Evolutionary conservation across 2,888 invertebrate genomes (phyloP).

Genomic region (Diadromus collaris): DNA sequence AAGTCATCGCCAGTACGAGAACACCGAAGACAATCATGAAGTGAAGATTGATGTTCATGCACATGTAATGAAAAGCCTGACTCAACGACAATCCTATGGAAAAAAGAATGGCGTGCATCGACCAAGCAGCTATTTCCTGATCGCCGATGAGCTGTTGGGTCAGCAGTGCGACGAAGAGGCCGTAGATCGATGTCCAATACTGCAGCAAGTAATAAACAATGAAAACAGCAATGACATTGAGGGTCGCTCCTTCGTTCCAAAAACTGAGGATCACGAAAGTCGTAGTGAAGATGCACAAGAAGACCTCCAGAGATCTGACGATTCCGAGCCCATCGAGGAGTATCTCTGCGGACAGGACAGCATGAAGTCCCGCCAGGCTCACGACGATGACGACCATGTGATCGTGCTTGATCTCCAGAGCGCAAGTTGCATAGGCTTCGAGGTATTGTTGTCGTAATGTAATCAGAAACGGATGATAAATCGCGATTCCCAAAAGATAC

Average conservation of each 20-base stretch:
- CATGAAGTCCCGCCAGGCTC: constrained; percentile 25
- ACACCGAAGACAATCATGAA: constrained; percentile 41
- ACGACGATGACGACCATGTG: constrained; percentile 26
- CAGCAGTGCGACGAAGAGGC: constrained; percentile 25
- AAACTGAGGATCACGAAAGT: constrained; percentile 19
- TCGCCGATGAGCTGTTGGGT: constrained; percentile 46
- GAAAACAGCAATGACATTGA: constrained; percentile 21
- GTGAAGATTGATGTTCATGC: constrained; percentile 37
- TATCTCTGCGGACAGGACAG: constrained; percentile 42
- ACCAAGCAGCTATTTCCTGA: constrained; percentile 47
- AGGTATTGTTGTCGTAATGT: constrained; percentile 32
- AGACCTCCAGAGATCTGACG: constrained; percentile 12
- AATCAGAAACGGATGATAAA: constrained; percentile 43
- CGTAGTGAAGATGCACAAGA: constrained; percentile 11
- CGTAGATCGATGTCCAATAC: constrained; percentile 41
- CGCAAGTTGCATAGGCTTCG: constrained; percentile 37
- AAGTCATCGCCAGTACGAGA: constrained; percentile 12
- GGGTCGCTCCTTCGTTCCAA: not conserved
- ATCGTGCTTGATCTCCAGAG: not conserved
- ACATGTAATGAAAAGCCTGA: constrained; percentile 43
- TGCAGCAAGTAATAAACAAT: constrained; percentile 30
- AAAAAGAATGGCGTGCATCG: constrained; percentile 30
- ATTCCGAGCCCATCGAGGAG: constrained; percentile 35
- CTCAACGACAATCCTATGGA: constrained; percentile 30
- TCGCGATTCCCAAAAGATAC: constrained; percentile 44